phyloP scores from a whole-genome alignment of 2,113 vertebrate genomes.

The Xyrauchen texanus region DNA sequence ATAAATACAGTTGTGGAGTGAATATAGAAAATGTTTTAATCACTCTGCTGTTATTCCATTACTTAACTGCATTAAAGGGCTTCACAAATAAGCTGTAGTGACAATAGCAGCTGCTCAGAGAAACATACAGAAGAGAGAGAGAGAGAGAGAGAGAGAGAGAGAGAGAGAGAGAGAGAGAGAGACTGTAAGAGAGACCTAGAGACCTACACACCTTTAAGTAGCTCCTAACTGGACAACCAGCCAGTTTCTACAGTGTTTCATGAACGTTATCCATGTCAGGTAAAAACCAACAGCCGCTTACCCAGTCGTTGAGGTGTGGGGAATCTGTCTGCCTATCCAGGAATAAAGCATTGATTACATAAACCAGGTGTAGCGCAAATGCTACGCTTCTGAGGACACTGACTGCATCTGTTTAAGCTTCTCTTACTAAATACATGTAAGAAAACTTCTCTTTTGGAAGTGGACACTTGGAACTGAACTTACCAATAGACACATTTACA shows the following conservation, averaged over 20 bases:
- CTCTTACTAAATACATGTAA: no score
- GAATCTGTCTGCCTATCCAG: no score
- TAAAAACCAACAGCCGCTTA: neutral
- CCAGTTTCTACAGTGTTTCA: no score
- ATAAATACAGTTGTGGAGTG: conserved; percentile 4
- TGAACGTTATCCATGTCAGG: neutral
- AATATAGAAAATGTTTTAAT: conserved; percentile 29
- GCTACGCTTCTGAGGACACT: no score
- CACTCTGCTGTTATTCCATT: conserved; percentile 53
- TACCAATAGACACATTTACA: neutral
- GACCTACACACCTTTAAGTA: no score
- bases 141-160: neutral
- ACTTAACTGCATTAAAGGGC: conserved; percentile 43
- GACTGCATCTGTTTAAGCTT: no score
- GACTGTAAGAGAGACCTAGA: neutral
- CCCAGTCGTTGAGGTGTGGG: no score
- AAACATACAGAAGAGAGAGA: neutral
- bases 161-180: conserved; percentile 23
- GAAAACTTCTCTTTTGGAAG: no score
- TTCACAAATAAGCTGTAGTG: conserved; percentile 46
- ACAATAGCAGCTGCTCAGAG: conserved; percentile 45
- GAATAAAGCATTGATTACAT: no score
- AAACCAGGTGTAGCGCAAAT: no score
- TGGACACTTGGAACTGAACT: neutral
- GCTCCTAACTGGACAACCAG: no score